These are phyloP conservation scores for Glaucopsyche alexis DNA, from an alignment of 2,888 invertebrate species.

Conservation along the genomic window DNA sequence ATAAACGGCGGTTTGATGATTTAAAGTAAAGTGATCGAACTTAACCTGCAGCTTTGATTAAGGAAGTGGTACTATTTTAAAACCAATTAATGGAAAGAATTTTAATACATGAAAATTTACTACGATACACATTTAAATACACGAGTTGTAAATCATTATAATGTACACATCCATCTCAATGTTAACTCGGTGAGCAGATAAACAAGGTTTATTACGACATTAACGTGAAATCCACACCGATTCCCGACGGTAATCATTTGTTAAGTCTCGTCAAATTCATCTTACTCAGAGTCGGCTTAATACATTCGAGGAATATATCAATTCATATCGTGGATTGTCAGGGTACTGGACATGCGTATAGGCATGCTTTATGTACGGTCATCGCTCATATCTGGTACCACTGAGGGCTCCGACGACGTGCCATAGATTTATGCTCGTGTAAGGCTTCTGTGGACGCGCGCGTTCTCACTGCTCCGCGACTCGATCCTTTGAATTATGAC, in stretches of 20 bases:
- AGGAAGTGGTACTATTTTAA: neutral
- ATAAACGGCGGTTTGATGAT: neutral
- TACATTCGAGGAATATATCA: slow-evolving; percentile 66
- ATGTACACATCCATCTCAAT: slow-evolving; percentile 20
- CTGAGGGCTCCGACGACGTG: slow-evolving; percentile 64
- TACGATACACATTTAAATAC: neutral
- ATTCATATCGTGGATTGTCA: slow-evolving; percentile 72
- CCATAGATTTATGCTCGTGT: slow-evolving; percentile 72
- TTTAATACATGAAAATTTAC: neutral
- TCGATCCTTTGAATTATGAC: slow-evolving; percentile 75
- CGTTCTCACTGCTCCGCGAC: slow-evolving; percentile 69
- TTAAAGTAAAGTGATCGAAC: neutral
- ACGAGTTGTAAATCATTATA: neutral
- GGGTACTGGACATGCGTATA: slow-evolving; percentile 53
- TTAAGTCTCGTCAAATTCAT: slow-evolving; percentile 41
- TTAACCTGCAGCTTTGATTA: neutral
- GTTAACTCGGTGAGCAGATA: slow-evolving; percentile 18
- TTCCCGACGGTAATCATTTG: slow-evolving; percentile 34
- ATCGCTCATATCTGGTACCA: slow-evolving; percentile 65
- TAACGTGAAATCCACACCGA: slow-evolving; percentile 12
- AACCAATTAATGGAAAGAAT: neutral
- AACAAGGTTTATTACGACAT: slow-evolving; percentile 21
- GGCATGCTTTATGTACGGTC: slow-evolving; percentile 53
- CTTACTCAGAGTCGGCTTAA: slow-evolving; percentile 46
- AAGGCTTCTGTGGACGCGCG: slow-evolving; percentile 72